Evolutionary conservation across 2,113 vertebrate genomes (phyloP), one percentile per base, ranked within the genome.

Genomic region (Hippoglossus stenolepis): DNA sequence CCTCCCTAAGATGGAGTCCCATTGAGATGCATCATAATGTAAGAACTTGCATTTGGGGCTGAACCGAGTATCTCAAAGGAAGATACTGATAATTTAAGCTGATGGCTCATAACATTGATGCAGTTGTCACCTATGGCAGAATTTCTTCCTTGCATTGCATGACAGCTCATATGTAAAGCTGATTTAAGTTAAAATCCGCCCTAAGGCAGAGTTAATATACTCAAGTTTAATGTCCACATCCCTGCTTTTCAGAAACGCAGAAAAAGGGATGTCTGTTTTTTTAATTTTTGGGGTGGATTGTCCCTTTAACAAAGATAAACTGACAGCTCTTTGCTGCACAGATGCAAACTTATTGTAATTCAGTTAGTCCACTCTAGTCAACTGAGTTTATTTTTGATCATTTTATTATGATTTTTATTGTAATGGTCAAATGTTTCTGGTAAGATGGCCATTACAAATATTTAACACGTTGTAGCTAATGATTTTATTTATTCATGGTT

Each of bases 11-110:
- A 79, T 74, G 65, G 69, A 18, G 49, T 79, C 78, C 79, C 60
- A 82, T 82, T 90, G 88, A 90, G 82, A 82, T 86, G 75, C 80
- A 86, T 84, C 79, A 78, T 86, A 90, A 84, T 86, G 78, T 82
- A 85, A 82, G 69, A 82, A 79, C 65, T 75, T 68, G 62, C 75
- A 72, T 90, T 83, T 82, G 78, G 21, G 59, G 76, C 66, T 83
- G 64, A 82, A 84, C n/a, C 38, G 54, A 84, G 64, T 62, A 80
- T 83, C 84, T 90, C 70, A 87, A 90, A 88, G 81, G 68, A 79
- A 74, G 65, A 84, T 77, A 83, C 80, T 70, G 67, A 87, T 83
- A 79, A 79, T 87, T 84, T 83, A 78, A 61, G 65, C 64, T 70
- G 75, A 83, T 72, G 66, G 77, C 77, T 77, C 54, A n/a, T 49